phyloP scores from a whole-genome alignment of 2,113 vertebrate genomes.

The Meriones unguiculatus region DNA sequence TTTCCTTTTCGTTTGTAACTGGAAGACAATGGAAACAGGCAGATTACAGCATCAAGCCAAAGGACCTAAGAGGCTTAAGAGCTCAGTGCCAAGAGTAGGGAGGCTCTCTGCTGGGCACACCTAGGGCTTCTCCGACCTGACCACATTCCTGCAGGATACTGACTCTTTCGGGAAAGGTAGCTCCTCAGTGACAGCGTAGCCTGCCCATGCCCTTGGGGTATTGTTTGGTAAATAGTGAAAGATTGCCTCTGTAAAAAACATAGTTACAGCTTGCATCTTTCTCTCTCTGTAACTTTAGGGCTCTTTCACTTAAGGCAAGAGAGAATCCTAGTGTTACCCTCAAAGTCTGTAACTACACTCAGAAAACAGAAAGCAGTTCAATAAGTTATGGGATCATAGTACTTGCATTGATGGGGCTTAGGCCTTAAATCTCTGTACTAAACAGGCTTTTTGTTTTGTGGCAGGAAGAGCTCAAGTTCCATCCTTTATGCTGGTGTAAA shows the following conservation, averaged over 20 bases:
- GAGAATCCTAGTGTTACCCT: constrained; percentile 59
- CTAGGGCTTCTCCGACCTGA: not conserved
- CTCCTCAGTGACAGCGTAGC: not conserved
- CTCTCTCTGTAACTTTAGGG: constrained; percentile 45
- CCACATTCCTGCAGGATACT: constrained; percentile 27
- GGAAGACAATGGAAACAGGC: constrained; percentile 58
- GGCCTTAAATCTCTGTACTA: not conserved
- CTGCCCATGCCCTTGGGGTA: constrained; percentile 38
- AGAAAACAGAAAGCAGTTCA: constrained; percentile 69
- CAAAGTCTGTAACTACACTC: constrained; percentile 56
- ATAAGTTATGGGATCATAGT: constrained; percentile 29
- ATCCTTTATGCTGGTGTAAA: constrained; percentile 50
- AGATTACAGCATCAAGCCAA: constrained; percentile 40
- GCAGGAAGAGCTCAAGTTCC: constrained; percentile 45
- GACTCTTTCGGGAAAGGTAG: constrained; percentile 5
- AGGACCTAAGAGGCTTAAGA: constrained; percentile 57
- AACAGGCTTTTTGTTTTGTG: not conserved
- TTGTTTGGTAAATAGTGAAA: constrained; percentile 43
- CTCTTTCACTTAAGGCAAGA: constrained; percentile 64
- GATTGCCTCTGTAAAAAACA: constrained; percentile 52
- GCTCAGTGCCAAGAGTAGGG: not conserved
- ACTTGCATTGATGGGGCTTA: constrained; percentile 34
- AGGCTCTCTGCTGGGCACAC: not conserved
- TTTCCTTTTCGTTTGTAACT: constrained; percentile 56
- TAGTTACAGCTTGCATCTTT: constrained; percentile 56